Percentiles rank a stretch among this genome's conserved stretches.
Conservation (phyloP, 2,113 vertebrate species). For the Hucho hucho region DNA sequence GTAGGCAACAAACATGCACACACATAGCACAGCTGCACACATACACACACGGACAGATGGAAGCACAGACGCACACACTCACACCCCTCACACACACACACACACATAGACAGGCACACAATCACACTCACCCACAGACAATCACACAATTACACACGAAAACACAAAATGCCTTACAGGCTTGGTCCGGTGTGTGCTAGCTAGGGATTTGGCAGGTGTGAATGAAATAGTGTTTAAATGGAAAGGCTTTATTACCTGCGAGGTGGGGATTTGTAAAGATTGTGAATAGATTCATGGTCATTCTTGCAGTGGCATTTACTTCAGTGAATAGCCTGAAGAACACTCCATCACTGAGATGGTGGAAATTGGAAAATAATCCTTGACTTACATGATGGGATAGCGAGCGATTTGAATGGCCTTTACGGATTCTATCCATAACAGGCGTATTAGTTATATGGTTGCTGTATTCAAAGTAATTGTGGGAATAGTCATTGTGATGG, state of each 20-base stretch:
- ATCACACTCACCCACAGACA: neutral
- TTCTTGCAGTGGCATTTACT: too few relatives aligned
- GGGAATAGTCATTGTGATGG: neutral
- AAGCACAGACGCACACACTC: neutral
- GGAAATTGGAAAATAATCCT: too few relatives aligned
- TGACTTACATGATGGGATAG: too few relatives aligned
- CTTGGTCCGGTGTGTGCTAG: slow-evolving; percentile 17
- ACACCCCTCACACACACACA: neutral
- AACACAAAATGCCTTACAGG: neutral
- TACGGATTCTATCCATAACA: slow-evolving; percentile 26
- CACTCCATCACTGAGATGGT: too few relatives aligned
- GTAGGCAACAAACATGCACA: neutral
- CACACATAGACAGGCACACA: neutral
- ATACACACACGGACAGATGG: neutral
- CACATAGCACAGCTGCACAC: neutral
- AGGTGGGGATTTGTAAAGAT: neutral
- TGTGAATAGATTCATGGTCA: too few relatives aligned
- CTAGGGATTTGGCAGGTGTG: slow-evolving; percentile 42
- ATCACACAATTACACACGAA: neutral
- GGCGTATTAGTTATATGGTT: slow-evolving; percentile 32
- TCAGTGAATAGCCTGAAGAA: too few relatives aligned
- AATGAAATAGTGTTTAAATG: slow-evolving; percentile 44
- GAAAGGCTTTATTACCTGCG: slow-evolving; percentile 26
- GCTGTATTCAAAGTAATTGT: slow-evolving; percentile 19
- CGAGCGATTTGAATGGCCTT: slow-evolving; percentile 5